phyloP scores from a whole-genome alignment of 2,113 vertebrate genomes.

The Sorex araneus region DNA sequence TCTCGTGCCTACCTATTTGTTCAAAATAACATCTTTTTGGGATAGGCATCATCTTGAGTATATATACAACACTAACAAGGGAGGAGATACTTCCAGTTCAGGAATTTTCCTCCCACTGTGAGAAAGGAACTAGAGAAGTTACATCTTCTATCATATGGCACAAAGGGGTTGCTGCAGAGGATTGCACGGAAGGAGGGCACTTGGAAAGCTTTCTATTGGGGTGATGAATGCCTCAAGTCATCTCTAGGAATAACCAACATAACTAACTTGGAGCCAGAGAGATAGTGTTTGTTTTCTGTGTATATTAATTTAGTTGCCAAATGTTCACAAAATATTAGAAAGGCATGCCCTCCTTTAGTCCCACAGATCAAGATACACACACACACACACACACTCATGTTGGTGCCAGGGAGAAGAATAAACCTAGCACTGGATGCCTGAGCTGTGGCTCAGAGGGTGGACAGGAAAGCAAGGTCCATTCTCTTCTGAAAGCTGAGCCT shows the following conservation, averaged over 20 bases:
- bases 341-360: too few relatives aligned
- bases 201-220: background rate
- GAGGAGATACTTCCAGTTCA: background rate
- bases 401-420: background rate
- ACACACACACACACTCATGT: background rate
- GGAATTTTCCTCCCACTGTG: background rate
- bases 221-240: background rate
- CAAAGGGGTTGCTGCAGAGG: background rate
- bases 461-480: background rate
- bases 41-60: background rate
- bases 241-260: background rate
- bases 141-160: too few relatives aligned
- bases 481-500: background rate
- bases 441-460: background rate
- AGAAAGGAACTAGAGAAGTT: background rate
- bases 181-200: accelerated
- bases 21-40: background rate
- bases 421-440: background rate
- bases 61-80: background rate
- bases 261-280: background rate
- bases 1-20: background rate
- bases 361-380: background rate
- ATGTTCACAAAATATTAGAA: too few relatives aligned
- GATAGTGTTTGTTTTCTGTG: background rate
- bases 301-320: too few relatives aligned